Conservation (phyloP, 2,113 vertebrate species). For the Uropsilus gracilis region DNA sequence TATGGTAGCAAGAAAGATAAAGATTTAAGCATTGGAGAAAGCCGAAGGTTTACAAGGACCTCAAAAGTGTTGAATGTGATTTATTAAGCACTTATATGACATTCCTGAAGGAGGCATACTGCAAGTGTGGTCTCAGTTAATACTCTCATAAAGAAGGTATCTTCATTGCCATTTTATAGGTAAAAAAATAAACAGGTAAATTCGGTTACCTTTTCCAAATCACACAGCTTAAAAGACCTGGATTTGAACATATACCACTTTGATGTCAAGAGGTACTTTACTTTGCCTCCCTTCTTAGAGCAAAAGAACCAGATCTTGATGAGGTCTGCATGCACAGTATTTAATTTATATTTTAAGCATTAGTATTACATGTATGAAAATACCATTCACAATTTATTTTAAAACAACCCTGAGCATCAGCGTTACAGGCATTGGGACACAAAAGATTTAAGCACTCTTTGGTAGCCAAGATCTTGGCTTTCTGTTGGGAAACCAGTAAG, state of each 20-base stretch:
- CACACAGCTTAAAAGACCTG: neutral
- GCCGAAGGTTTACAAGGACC: neutral
- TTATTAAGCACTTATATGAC: neutral
- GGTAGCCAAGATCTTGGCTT: neutral
- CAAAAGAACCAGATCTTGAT: neutral
- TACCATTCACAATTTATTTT: neutral
- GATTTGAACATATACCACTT: neutral
- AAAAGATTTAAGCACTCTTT: neutral
- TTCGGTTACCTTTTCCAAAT: neutral
- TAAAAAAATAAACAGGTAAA: neutral
- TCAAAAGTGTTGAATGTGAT: neutral
- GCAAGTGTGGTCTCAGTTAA: neutral
- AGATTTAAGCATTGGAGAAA: neutral
- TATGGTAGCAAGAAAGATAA: neutral
- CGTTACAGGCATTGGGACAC: neutral
- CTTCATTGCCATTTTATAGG: neutral
- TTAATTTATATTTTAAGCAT: neutral
- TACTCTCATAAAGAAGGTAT: neutral
- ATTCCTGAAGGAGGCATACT: neutral
- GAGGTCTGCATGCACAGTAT: neutral
- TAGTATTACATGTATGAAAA: neutral
- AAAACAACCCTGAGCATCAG: neutral
- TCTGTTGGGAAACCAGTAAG: neutral
- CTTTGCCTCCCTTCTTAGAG: neutral
- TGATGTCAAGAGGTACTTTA: neutral